Base-by-base conservation (phyloP, 1,140 invertebrate genomes). In the Vanessa tameamea region DNA sequence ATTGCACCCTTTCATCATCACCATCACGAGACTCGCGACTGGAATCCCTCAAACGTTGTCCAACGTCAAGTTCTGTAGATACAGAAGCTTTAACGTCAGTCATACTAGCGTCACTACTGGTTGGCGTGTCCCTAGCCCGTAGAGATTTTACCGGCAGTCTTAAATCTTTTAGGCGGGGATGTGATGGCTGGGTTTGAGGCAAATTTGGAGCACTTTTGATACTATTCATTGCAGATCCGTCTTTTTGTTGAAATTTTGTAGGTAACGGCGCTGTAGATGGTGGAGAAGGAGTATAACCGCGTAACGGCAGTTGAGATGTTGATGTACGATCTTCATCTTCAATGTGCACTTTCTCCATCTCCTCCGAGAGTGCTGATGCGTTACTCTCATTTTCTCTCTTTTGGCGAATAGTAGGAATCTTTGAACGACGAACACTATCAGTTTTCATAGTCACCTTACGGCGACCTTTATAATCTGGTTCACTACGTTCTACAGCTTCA, bases 211-310 rank as follows among this genome's bases (percentile, higher is more conserved):
- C 95, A 87, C 96, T 97, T 78, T 95, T 94, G 48, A 96, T 96
- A 80, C 96, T 96, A 83, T 96, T 95, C 94, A 96, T 95, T 51
- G 95, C 94, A 78, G 95, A 93, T 50, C 95, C 94, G 77, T 95
- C 95, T 82, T 95, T 96, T 79, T 96, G 96, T 76, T 94, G 94
- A 91, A 97, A 97, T 88, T 97, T 97, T 72, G 96, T 95, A 3
- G 96, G 96, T 72, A 97, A 88, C 15, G 96, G 96, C 2, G 96
- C 96, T 14, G 96, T 97, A 26, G 96, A 96, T 23, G 96, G 96
- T 16, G 96, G 96, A 14, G 96, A 96, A 11, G 96, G 96, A 3
- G 96, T 96, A 77, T 95, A 96, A 14, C 95, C 94, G 59, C 95
- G 90, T 12, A 94, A 84, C 9, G 94, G 94, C 9, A 93, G 70